These are phyloP conservation scores for Himalopsyche anomala DNA, from an alignment of 2,888 invertebrate genomes.

Conservation along the genomic window DNA sequence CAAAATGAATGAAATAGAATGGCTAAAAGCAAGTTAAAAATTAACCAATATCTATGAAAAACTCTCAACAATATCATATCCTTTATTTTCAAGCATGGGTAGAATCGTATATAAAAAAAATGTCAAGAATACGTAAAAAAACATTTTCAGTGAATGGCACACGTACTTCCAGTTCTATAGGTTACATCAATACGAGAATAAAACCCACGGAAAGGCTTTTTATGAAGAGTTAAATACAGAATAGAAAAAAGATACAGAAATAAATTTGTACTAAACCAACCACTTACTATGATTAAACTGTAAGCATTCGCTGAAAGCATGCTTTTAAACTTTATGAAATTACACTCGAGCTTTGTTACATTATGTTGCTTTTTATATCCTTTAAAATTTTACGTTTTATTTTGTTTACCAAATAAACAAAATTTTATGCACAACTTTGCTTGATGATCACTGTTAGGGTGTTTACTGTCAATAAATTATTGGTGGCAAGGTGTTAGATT, in stretches of 20 bases:
- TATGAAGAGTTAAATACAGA: neutral
- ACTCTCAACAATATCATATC: no score
- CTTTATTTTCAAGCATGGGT: no score
- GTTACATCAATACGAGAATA: conserved; percentile 8
- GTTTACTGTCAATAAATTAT: no score
- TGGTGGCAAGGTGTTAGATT: no score
- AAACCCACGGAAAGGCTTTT: neutral
- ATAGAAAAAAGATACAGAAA: conserved; percentile 18
- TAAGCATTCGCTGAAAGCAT: conserved; percentile 1
- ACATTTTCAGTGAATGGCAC: neutral
- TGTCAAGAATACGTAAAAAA: neutral
- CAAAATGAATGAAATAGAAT: no score
- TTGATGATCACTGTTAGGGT: no score
- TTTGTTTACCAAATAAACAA: no score
- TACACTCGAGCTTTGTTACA: conserved; percentile 2
- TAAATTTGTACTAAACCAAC: neutral
- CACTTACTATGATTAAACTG: conserved; percentile 26
- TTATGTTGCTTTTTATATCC: neutral
- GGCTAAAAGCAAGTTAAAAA: no score
- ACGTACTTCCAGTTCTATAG: neutral
- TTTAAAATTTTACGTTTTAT: neutral
- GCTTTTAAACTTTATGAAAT: conserved; percentile 9
- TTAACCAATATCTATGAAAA: no score
- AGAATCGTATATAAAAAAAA: neutral
- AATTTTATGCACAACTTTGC: no score